phyloP scores from a whole-genome alignment of 2,888 invertebrate genomes.

The Stenoptilia bipunctidactyla region DNA sequence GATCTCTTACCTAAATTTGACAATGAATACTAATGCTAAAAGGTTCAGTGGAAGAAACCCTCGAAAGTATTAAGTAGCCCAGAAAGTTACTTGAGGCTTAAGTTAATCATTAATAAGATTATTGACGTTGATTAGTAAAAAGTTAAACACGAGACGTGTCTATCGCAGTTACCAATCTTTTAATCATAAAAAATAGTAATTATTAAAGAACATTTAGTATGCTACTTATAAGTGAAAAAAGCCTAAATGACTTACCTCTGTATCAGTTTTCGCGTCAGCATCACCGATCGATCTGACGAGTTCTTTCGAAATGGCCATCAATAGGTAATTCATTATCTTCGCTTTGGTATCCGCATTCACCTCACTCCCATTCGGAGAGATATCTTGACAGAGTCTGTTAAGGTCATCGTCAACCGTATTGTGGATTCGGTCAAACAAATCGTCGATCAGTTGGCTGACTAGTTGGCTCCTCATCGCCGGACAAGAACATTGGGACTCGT shows the following conservation, averaged over 20 bases:
- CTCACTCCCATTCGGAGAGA: constrained; percentile 36
- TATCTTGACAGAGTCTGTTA: constrained; percentile 47
- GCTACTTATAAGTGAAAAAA: no score
- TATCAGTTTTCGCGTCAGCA: constrained; percentile 65
- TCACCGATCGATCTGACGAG: constrained; percentile 64
- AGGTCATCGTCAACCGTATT: constrained; percentile 52
- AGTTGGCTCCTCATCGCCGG: constrained; percentile 59
- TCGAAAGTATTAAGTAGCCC: no score
- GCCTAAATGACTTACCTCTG: constrained; percentile 48
- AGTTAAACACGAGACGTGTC: constrained; percentile 23
- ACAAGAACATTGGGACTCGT: constrained; percentile 54
- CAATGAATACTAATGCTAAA: no score
- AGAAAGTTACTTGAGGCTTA: no score
- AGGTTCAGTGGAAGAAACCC: no score
- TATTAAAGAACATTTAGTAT: no score
- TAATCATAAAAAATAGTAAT: constrained; percentile 41
- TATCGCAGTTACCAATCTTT: constrained; percentile 33
- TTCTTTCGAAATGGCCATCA: constrained; percentile 66
- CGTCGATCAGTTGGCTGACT: constrained; percentile 59
- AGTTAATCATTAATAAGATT: not conserved
- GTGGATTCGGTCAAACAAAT: constrained; percentile 57
- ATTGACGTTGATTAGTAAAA: constrained; percentile 17
- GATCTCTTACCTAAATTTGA: no score
- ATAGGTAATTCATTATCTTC: constrained; percentile 63
- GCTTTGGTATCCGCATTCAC: constrained; percentile 54